Evolutionary conservation across 2,797 vertebrate genomes (phyloP), one percentile per base, ranked within the genome.

Genomic region (Erithacus rubecula): DNA sequence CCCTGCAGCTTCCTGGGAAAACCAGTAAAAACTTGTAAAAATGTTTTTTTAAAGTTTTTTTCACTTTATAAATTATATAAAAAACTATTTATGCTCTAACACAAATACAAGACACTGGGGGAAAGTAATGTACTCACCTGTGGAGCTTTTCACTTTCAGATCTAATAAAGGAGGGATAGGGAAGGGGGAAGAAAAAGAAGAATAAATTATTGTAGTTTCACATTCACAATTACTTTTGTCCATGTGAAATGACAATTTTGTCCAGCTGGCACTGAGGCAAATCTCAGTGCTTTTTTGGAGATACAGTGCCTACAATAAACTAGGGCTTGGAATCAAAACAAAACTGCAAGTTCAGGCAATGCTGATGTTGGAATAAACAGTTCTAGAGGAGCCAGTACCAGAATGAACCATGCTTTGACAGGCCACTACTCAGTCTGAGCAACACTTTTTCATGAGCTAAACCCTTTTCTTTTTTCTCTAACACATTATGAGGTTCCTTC

Each of bases 101-200:
- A 59, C 14, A 83, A 19, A 52, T 7, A 75, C 9, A 46, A 75
- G 34, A 55, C 29, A 30, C 14, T 70, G 39, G 21, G 27, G 10
- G 15, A 10, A 82, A 60, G 59, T 9, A 34, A 26, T 46, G 20
- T 74, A 96, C 95, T 93, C 36, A 97, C 93, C 96, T 85, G 72
- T 80, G 39, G 80, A 95, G 43, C 74, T 96, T 87, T 96, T 97
- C 79, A 83, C 97, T 89, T 39, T 74, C 85, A 95, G 56, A 63
- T 93, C 95, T 97, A 82, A 74, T 67, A 47, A 56, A 78, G 24
- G 15, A 75, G 8, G 4, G 9, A 63, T 20, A 70, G 36, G 44
- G 46, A 71, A 82, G 4, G 19, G 47, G 14, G 26, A 39, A 11
- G 55, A 52, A 89, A 53, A 89, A 63, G 32, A 75, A 79, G 22